Evolutionary conservation across 2,888 invertebrate species (phyloP).

Genomic region (Campaea margaritaria): DNA sequence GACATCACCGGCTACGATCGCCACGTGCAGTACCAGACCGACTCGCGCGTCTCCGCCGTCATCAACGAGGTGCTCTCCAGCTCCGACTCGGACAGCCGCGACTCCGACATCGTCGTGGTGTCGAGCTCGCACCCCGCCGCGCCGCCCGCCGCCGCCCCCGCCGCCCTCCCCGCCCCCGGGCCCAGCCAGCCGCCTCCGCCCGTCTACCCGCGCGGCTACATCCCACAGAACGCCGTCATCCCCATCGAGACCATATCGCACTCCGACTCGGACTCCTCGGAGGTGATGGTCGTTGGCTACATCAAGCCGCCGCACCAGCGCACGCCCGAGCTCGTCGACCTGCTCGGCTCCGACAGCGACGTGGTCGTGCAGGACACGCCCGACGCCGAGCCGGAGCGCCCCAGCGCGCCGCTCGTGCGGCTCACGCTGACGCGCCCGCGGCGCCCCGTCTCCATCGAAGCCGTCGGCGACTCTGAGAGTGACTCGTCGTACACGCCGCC

Average conservation of each 20-base stretch:
- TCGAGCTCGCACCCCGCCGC: conserved; percentile 62
- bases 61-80: conserved; percentile 84
- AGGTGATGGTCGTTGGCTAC: conserved; percentile 87
- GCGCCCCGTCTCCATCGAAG: neutral
- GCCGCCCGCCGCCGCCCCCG: conserved; percentile 50
- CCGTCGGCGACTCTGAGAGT: conserved; percentile 3
- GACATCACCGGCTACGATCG: conserved; percentile 93
- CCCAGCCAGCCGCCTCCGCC: conserved; percentile 52
- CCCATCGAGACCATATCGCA: conserved; percentile 80
- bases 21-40: conserved; percentile 87
- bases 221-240: conserved; percentile 64
- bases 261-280: conserved; percentile 80
- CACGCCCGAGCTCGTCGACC: conserved; percentile 87
- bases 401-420: conserved; percentile 24
- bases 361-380: conserved; percentile 69
- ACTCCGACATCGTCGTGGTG: conserved; percentile 72
- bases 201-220: conserved; percentile 62
- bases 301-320: conserved; percentile 88
- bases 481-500: conserved; percentile 9
- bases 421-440: conserved; percentile 27
- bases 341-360: conserved; percentile 85
- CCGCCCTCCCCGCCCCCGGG: conserved; percentile 41
- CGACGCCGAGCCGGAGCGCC: conserved; percentile 38
- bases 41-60: conserved; percentile 81
- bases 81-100: conserved; percentile 68